Evolutionary conservation across 1,140 invertebrate species (phyloP).

Genomic region (Drosophila mauritiana): DNA sequence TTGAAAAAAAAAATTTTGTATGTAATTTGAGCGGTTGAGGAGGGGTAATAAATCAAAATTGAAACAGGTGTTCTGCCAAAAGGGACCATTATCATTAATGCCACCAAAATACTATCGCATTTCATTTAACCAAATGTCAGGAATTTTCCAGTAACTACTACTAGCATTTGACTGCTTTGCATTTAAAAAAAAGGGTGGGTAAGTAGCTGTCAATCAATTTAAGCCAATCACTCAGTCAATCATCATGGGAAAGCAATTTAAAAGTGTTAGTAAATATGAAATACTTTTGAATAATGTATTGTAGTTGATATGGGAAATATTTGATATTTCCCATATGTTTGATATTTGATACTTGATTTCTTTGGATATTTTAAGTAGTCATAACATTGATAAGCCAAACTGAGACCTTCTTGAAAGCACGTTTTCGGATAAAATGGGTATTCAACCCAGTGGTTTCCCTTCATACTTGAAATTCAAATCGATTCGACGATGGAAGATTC

Average conservation of each 20-base stretch:
- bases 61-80: conserved; percentile 3
- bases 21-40: background rate
- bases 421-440: background rate
- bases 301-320: background rate
- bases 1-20: background rate
- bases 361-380: too few relatives aligned
- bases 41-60: background rate
- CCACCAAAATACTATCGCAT: background rate
- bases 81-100: background rate
- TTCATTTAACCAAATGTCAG: background rate
- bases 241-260: conserved; percentile 19
- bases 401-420: background rate
- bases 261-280: background rate
- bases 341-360: too few relatives aligned
- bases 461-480: background rate
- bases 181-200: background rate
- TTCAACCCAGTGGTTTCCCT: too few relatives aligned
- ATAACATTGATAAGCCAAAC: background rate
- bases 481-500: background rate
- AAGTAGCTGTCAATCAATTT: conserved; percentile 8
- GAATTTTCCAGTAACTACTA: conserved; percentile 14
- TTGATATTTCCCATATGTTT: too few relatives aligned
- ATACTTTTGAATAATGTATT: background rate
- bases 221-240: conserved; percentile 21
- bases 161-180: background rate